Conservation (phyloP, 2,888 invertebrate species). For the Ischnus inquisitorius region DNA sequence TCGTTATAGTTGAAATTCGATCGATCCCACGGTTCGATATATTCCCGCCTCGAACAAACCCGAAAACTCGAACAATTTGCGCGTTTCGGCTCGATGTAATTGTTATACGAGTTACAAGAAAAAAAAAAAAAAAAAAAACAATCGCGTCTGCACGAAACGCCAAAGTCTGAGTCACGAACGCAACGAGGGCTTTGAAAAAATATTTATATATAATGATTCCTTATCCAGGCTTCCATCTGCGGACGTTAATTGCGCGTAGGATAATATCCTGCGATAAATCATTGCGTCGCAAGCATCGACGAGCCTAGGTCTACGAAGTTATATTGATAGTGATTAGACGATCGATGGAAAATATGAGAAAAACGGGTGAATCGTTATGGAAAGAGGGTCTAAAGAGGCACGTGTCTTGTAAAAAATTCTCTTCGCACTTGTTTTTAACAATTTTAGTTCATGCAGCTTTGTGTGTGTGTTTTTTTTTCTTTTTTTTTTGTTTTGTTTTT, state of each 20-base stretch:
- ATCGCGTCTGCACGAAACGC: neutral
- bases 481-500: conserved; percentile 32
- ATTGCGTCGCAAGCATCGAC: conserved; percentile 24
- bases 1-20: conserved; percentile 47
- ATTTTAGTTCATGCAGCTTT: conserved; percentile 35
- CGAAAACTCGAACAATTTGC: neutral
- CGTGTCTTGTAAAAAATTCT: conserved; percentile 45
- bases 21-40: conserved; percentile 46
- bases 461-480: conserved; percentile 38
- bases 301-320: conserved; percentile 31
- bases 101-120: neutral
- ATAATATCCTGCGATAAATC: conserved; percentile 40
- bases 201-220: conserved; percentile 48
- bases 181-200: neutral
- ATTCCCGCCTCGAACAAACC: conserved; percentile 10
- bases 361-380: conserved; percentile 66
- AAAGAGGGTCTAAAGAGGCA: conserved; percentile 68
- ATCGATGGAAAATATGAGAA: conserved; percentile 65
- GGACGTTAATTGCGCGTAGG: conserved; percentile 61
- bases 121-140: neutral
- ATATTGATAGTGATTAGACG: conserved; percentile 57
- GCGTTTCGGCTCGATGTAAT: neutral
- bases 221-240: conserved; percentile 60
- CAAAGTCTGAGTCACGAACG: neutral
- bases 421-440: conserved; percentile 25